A percentile compares a stretch with the other conserved stretches of the same genome.
Conservation (phyloP, 2,113 vertebrate species). For the Peromyscus maniculatus region DNA sequence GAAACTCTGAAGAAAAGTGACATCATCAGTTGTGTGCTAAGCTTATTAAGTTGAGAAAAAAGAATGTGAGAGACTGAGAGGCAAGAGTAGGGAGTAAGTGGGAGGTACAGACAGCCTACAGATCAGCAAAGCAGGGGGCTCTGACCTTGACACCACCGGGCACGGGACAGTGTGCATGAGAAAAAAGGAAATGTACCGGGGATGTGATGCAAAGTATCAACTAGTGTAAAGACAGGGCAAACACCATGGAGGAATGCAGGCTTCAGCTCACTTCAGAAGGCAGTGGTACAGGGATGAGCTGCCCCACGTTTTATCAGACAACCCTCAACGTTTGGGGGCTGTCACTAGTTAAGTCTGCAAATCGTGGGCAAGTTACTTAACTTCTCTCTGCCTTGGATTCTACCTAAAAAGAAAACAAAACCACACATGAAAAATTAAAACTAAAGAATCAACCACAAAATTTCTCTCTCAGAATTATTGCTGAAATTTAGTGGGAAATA, state of each 20-base stretch:
- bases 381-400: neutral
- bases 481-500: neutral
- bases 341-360: neutral
- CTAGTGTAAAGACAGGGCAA: neutral
- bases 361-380: neutral
- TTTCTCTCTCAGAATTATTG: neutral
- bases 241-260: neutral
- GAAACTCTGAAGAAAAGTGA: neutral
- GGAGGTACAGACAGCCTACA: neutral
- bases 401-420: neutral
- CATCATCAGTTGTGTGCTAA: neutral
- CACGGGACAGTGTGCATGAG: neutral
- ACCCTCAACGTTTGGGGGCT: neutral
- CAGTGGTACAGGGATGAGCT: neutral
- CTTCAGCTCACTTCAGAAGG: conserved; percentile 3
- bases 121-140: neutral
- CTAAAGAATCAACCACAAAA: neutral
- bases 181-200: neutral
- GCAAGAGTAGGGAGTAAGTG: neutral
- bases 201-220: neutral
- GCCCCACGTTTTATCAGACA: neutral
- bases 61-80: neutral
- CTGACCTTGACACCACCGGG: neutral
- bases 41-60: neutral
- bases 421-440: neutral